phyloP scores from a whole-genome alignment of 1,140 invertebrate species.

The Temnothorax nylanderi region DNA sequence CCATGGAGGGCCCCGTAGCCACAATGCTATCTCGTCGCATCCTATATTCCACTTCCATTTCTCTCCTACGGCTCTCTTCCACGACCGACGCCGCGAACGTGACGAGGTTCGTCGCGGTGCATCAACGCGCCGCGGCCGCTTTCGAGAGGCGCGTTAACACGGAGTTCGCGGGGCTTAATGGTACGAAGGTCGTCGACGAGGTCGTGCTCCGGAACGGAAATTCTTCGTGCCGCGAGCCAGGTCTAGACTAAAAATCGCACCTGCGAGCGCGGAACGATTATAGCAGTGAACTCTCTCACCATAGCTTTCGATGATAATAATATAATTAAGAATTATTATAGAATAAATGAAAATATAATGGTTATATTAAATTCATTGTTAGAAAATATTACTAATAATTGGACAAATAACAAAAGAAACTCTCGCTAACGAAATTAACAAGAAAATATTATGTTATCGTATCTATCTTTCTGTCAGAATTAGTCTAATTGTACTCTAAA shows the following conservation, averaged over 20 bases:
- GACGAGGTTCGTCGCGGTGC: slow-evolving; percentile 51
- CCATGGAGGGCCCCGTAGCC: slow-evolving; percentile 53
- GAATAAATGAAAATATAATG: not conserved
- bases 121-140: slow-evolving; percentile 23
- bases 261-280: not conserved
- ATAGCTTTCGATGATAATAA: not conserved
- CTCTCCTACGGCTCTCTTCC: slow-evolving; percentile 47
- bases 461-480: not conserved
- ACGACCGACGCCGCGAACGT: slow-evolving; percentile 37
- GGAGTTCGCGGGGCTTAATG: slow-evolving; percentile 46
- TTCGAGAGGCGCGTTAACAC: slow-evolving; percentile 62
- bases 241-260: not conserved
- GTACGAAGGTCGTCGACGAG: slow-evolving; percentile 61
- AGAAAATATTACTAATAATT: not conserved
- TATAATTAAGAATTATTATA: slow-evolving; percentile 3
- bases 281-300: not conserved
- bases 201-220: slow-evolving; percentile 41
- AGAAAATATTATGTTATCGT: not conserved
- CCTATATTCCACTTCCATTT: slow-evolving; percentile 62
- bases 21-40: slow-evolving; percentile 71
- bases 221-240: not conserved
- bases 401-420: too few relatives aligned
- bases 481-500: not conserved
- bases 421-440: too few relatives aligned
- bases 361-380: not conserved